Base-by-base conservation (phyloP, 2,113 vertebrate genomes). In the Sinocyclocheilus maitianheensis region DNA sequence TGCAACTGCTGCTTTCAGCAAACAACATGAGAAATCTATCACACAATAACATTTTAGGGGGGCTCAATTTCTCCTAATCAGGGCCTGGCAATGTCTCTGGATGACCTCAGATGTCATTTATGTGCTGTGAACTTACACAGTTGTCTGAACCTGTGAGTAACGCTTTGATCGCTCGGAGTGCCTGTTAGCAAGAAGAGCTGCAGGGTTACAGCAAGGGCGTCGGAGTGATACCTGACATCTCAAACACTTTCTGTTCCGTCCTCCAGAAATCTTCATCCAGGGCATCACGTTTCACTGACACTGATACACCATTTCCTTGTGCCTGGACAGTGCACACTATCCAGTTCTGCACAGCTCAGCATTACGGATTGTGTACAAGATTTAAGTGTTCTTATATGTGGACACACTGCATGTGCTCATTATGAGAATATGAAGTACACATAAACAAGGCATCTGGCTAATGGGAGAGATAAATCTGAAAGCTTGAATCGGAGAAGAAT, bases 71-170 rank as follows among this genome's bases (percentile, higher is more conserved):
- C 26, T 34, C 16, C 16, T 71, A 37, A 71, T 71, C 46, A 48
- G 46, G 46, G 46, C 3, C 22, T 46, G 13, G 11, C 4, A 74
- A 5, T 4, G 13, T n/a, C 2, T 74, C 20, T n/a, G 22, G 20
- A 85, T 30, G 18, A 80, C 37, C 12, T 30, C 6, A 53, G 51
- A 55, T 86, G 85, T 77, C 71, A 77, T n/a, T n/a, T 22, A 30
- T 30, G 34, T 51, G 34, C 37, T 0, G 26, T 79, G 65, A 62
- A 79, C 63, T 75, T 78, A 43, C 53, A 53, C 20, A 83, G 62
- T 71, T 24, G 62, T 10, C 22, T 77, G 81, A 81, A 72, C 65
- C 81, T 84, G 86, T 46, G 81, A 62, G 26, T 84, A 65, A 87
- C 26, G 26, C n/a, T 30, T 12, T 4, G 53, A 12, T 72, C 18